These are phyloP conservation scores for Ditylenchus weischeri DNA, from an alignment of 2,888 invertebrate genomes.

Conservation along the genomic window DNA sequence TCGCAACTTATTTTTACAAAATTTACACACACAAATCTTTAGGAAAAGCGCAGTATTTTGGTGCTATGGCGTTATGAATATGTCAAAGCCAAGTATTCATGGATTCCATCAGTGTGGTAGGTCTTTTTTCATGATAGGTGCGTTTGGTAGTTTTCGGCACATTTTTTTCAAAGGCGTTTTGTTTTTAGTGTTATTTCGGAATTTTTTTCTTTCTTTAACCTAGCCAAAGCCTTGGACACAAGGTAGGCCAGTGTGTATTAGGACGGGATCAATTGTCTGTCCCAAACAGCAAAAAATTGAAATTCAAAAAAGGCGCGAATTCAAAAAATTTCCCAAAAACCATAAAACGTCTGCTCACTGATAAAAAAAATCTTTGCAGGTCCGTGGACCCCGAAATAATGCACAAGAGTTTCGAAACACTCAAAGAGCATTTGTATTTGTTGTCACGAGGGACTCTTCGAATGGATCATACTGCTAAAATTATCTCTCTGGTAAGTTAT, in stretches of 20 bases:
- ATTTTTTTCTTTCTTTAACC: no score
- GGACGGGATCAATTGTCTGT: no score
- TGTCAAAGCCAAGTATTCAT: constrained; percentile 46
- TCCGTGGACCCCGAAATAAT: constrained; percentile 21
- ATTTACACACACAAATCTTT: not conserved
- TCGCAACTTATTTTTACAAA: not conserved
- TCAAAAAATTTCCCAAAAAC: no score
- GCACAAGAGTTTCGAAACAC: constrained; percentile 36
- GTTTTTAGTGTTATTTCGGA: no score
- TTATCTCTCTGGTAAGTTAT: constrained; percentile 25
- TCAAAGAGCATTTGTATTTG: constrained; percentile 36
- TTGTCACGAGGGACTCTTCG: constrained; percentile 27
- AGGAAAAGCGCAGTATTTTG: constrained; percentile 40
- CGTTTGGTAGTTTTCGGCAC: no score
- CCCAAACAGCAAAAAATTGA: no score
- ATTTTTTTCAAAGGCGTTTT: no score
- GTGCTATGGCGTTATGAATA: constrained; percentile 53
- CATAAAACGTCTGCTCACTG: no score
- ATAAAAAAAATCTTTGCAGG: no score
- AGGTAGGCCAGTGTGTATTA: no score
- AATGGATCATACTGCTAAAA: constrained; percentile 33
- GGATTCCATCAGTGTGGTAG: constrained; percentile 47
- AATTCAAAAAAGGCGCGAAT: no score
- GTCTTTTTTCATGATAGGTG: constrained; percentile 9
- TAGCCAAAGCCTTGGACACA: no score